Evolutionary conservation across 2,797 vertebrate species (phyloP), one percentile per base, ranked within the genome.

Genomic region (Catostomus latipinnis): DNA sequence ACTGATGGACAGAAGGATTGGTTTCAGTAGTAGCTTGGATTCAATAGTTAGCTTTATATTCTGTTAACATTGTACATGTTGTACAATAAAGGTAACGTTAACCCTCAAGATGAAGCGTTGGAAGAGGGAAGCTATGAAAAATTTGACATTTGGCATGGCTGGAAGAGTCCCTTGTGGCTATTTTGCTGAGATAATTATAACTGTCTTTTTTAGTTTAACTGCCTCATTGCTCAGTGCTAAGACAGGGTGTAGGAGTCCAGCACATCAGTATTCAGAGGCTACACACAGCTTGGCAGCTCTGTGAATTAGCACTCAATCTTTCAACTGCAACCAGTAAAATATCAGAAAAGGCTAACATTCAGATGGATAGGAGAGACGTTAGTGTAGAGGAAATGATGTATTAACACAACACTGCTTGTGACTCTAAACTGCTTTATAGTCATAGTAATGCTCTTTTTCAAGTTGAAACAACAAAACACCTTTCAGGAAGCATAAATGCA

Each of bases 121-220:
- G 34, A 75, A 65, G 50, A 65, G 46, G 6, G 49, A 53, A 54
- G 6, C 7, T 13, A 54, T 75, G 5, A 65, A 70, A 46, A 78
- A 52, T 18, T 18, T 18, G 34, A 34, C 65, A 75, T 52, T 74
- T 11, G 49, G 12, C 60, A 81, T 61, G 72, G 80, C 83, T 84
- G 13, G 52, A 82, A 63, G 82, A 71, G 65, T 87, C 87, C 76
- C 74, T 82, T 57, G 60, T 61, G 85, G 84, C 67, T 72, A 62
- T 79, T 85, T 87, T 67, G 6, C 76, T 70, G 69, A 70, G 18
- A 80, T 84, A 81, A 82, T 65, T 56, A 60, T 48, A 6, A 63
- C 78, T 79, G 76, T 71, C 57, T 63, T 79, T 72, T 54, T 66
- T 73, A 74, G 45, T 81, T 63, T 48, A 76, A 71, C 68, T 74